These are phyloP conservation scores for Emmelina monodactyla DNA, from an alignment of 2,888 invertebrate genomes.

Conservation along the genomic window DNA sequence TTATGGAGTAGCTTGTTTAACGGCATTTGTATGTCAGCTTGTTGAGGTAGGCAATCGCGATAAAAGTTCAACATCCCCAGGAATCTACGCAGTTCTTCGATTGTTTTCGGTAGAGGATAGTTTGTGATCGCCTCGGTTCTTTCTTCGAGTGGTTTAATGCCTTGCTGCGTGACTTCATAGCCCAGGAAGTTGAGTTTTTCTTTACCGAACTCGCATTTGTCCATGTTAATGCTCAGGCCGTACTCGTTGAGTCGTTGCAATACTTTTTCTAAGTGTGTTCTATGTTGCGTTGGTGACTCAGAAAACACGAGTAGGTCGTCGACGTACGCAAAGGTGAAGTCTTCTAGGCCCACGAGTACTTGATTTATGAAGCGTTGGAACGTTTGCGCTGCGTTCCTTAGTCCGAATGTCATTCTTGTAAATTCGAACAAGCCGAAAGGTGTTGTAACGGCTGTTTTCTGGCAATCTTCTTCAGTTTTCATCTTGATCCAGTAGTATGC, in stretches of 20 bases:
- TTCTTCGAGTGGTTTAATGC: conserved; percentile 10
- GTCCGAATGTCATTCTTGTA: conserved; percentile 1
- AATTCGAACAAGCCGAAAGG: conserved; percentile 8
- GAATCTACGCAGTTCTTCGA: conserved; percentile 14
- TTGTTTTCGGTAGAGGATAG: conserved; percentile 8
- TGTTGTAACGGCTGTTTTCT: conserved; percentile 1
- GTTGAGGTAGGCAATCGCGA: conserved; percentile 10
- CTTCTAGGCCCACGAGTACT: conserved; percentile 6
- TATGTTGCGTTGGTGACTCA: conserved; percentile 5
- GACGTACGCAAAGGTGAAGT: neutral
- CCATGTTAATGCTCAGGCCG: conserved; percentile 13
- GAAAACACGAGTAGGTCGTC: conserved; percentile 5
- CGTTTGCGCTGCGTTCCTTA: no score
- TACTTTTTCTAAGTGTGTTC: conserved; percentile 8
- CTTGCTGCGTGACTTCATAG: conserved; percentile 11
- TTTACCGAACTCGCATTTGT: conserved; percentile 13
- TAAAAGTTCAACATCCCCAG: conserved; percentile 17
- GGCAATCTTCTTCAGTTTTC: neutral
- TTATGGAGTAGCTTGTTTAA: conserved; percentile 15
- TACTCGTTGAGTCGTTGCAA: conserved; percentile 8
- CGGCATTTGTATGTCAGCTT: conserved; percentile 9
- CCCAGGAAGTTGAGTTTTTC: conserved; percentile 9
- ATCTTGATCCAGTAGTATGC: neutral
- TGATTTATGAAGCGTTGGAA: neutral
- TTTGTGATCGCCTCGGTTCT: conserved; percentile 6